phyloP scores from a whole-genome alignment of 2,888 invertebrate species.

The Psylliodes chrysocephalus region DNA sequence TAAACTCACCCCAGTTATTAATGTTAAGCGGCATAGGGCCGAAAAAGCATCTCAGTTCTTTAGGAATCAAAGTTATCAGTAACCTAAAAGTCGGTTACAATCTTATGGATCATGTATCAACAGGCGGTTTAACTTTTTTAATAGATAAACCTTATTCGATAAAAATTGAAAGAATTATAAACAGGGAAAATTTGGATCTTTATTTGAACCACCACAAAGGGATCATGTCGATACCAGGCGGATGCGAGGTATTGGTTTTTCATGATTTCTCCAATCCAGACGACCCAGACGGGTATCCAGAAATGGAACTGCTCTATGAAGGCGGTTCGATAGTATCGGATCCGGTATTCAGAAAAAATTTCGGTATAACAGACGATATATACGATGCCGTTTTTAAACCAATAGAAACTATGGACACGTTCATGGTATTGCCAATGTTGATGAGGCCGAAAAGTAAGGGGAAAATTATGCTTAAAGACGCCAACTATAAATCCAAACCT shows the following conservation, averaged over 20 bases:
- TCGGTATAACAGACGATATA: conserved; percentile 63
- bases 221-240: conserved; percentile 69
- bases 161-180: conserved; percentile 55
- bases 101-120: conserved; percentile 70
- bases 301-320: conserved; percentile 74
- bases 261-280: conserved; percentile 70
- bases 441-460: conserved; percentile 73
- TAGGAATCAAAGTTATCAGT: conserved; percentile 64
- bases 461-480: conserved; percentile 66
- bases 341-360: conserved; percentile 59
- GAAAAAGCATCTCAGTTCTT: conserved; percentile 59
- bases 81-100: conserved; percentile 68
- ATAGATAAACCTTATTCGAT: conserved; percentile 66
- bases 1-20: conserved; percentile 81
- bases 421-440: conserved; percentile 67
- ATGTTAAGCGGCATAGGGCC: conserved; percentile 75
- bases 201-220: conserved; percentile 64
- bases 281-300: conserved; percentile 72
- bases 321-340: conserved; percentile 74
- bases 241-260: conserved; percentile 75
- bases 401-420: conserved; percentile 61
- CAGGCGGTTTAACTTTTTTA: conserved; percentile 75
- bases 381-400: conserved; percentile 58
- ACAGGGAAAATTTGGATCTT: conserved; percentile 51
- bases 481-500: conserved; percentile 69